These are phyloP conservation scores for Lasiommata megera DNA, from an alignment of 2,888 invertebrate genomes.

Conservation along the genomic window DNA sequence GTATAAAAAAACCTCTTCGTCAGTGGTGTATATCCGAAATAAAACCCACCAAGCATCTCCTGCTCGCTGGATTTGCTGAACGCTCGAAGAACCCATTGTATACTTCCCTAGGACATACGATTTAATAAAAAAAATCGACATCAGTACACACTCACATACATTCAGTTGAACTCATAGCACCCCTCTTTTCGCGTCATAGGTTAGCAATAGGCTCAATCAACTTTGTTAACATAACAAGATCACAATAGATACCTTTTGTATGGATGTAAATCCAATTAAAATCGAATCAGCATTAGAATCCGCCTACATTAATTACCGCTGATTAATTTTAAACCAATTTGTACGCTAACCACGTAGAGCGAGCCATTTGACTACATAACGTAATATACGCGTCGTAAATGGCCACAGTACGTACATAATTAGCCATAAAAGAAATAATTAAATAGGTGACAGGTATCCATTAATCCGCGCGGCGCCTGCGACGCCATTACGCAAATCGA, in stretches of 20 bases:
- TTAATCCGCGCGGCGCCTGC: conserved; percentile 27
- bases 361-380: conserved; percentile 8
- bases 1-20: no score
- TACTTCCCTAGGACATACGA: no score
- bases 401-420: conserved; percentile 15
- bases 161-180: no score
- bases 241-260: neutral
- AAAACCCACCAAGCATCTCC: no score
- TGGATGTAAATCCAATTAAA: neutral
- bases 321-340: conserved; percentile 20
- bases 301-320: neutral
- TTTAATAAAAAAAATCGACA: no score
- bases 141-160: no score
- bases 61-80: no score
- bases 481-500: conserved; percentile 23
- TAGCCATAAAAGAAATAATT: conserved; percentile 23
- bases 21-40: no score
- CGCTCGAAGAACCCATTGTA: no score
- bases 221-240: neutral
- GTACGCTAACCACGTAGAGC: conserved; percentile 6
- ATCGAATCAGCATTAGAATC: conserved; percentile 7
- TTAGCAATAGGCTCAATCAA: no score
- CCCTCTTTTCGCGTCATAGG: no score
- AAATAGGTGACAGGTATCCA: conserved; percentile 23
- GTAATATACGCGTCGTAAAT: conserved; percentile 4